A percentile compares a stretch with the other conserved stretches of the same genome.
Conservation (phyloP, 2,888 invertebrate species). For the Callyntrura guangdongensis region DNA sequence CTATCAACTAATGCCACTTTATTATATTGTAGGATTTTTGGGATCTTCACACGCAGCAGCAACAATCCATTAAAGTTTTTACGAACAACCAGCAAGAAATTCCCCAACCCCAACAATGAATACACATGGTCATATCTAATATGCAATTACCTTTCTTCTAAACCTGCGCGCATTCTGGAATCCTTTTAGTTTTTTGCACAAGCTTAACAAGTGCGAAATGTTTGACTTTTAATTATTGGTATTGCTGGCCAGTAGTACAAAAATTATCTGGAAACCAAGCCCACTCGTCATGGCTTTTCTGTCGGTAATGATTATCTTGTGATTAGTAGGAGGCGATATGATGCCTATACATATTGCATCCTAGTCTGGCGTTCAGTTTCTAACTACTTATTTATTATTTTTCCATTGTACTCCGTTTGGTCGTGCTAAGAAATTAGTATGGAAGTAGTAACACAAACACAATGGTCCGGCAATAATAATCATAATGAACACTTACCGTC, state of each 20-base stretch:
- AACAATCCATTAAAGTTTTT: no score
- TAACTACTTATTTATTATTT: not conserved
- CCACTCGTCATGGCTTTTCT: conserved; percentile 23
- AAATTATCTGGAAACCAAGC: conserved; percentile 43
- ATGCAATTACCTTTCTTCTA: no score
- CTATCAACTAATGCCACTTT: no score
- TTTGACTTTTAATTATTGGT: not conserved
- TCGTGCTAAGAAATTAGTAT: conserved; percentile 9
- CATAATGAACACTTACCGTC: not conserved
- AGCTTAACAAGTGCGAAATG: not conserved
- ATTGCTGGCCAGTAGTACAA: not conserved
- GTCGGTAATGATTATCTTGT: conserved; percentile 24
- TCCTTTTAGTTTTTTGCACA: no score
- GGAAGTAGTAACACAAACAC: not conserved
- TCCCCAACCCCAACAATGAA: no score
- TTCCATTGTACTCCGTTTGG: not conserved
- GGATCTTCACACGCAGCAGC: no score
- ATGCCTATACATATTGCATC: no score
- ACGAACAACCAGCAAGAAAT: no score
- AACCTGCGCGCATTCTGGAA: no score
- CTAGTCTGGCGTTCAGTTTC: not conserved
- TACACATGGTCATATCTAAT: no score
- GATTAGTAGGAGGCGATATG: not conserved
- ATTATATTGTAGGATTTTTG: no score
- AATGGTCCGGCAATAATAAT: not conserved